Evolutionary conservation across 1,140 invertebrate genomes (phyloP).

Genomic region (Drosophila littoralis): DNA sequence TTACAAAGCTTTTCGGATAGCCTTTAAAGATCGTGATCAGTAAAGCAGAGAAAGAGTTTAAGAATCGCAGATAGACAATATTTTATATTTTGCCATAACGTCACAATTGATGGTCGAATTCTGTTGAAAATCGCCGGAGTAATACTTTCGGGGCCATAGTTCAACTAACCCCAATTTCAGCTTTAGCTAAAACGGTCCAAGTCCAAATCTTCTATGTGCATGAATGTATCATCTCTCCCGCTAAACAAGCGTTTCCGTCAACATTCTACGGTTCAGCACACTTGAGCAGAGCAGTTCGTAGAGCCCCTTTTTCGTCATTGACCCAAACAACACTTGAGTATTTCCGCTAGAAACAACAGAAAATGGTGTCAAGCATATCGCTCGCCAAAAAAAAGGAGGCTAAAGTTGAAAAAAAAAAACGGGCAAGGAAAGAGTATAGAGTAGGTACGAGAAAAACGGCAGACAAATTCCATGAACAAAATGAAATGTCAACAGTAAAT

Average conservation of each 20-base stretch:
- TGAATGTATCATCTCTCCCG: constrained; percentile 8
- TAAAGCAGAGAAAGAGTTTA: too few species aligned
- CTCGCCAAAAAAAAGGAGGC: constrained; percentile 4
- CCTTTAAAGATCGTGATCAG: too few species aligned
- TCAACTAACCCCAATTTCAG: not conserved
- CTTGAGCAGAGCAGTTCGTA: constrained; percentile 32
- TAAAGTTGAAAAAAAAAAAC: constrained; percentile 6
- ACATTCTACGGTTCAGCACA: constrained; percentile 27
- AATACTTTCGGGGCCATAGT: too few species aligned
- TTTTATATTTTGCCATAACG: too few species aligned
- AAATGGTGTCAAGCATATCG: constrained; percentile 33
- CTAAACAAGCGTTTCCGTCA: constrained; percentile 35
- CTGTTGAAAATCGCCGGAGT: too few species aligned
- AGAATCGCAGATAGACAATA: too few species aligned
- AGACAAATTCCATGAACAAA: constrained; percentile 78
- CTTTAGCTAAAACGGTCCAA: not conserved
- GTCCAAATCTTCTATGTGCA: not conserved
- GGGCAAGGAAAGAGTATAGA: constrained; percentile 9
- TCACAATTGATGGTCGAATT: too few species aligned
- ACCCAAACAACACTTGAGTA: constrained; percentile 59
- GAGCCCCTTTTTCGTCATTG: constrained; percentile 40
- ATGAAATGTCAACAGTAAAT: constrained; percentile 83
- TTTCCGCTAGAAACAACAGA: constrained; percentile 42
- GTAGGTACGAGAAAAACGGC: constrained; percentile 33
- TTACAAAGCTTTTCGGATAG: too few species aligned